A percentile compares a stretch with the other conserved stretches of the same genome.
Conservation (phyloP, 2,113 vertebrate species). For the Sceloporus tristichus region DNA sequence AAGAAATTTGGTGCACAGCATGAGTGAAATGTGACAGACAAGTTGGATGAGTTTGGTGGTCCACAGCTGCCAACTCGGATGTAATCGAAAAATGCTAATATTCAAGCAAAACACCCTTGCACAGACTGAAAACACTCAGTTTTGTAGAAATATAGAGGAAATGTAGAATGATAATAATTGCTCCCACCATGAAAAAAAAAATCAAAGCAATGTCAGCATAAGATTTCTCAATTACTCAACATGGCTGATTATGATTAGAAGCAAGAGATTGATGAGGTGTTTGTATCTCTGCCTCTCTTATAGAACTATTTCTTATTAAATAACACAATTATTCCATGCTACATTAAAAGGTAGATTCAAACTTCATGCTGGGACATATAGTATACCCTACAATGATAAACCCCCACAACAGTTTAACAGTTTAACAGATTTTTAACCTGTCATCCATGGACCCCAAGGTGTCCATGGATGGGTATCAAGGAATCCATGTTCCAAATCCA, state of each 20-base stretch:
- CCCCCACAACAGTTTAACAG: no score
- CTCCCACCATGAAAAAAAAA: neutral
- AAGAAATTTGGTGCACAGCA: neutral
- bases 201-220: neutral
- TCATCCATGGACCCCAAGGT: no score
- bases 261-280: neutral
- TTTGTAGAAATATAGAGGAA: constrained; percentile 44
- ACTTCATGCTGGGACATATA: neutral
- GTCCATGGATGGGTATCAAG: no score
- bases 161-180: constrained; percentile 20
- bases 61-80: constrained; percentile 7
- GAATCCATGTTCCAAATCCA: no score
- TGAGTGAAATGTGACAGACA: constrained; percentile 26
- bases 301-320: neutral
- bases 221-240: neutral
- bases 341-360: constrained; percentile 4
- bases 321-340: neutral
- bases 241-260: neutral
- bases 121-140: constrained; percentile 33
- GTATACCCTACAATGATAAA: no score
- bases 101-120: neutral
- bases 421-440: no score
- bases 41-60: constrained; percentile 15
- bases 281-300: neutral
- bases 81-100: constrained; percentile 32